phyloP scores from a whole-genome alignment of 2,797 vertebrate genomes.

The Sciaenops ocellatus region DNA sequence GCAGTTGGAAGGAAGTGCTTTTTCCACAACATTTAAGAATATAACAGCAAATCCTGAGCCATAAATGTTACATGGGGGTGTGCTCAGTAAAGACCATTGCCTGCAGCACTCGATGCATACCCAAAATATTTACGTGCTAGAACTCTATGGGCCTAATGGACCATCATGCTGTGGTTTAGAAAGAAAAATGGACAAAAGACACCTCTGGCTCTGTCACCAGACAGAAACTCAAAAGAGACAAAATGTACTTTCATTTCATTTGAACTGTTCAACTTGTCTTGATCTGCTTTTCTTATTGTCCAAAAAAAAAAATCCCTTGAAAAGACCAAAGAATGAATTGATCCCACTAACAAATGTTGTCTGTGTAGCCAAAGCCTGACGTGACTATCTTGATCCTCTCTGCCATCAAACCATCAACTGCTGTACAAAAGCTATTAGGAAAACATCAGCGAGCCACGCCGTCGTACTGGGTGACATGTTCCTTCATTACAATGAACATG shows the following conservation, averaged over 20 bases:
- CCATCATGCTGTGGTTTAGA: constrained; percentile 14
- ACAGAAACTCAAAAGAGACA: constrained; percentile 1
- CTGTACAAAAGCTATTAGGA: background rate
- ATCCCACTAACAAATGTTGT: background rate
- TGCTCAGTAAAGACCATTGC: constrained; percentile 24
- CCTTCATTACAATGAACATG: constrained; percentile 9
- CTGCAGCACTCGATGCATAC: background rate
- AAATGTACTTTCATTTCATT: background rate
- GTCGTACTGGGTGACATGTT: background rate
- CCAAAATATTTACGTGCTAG: constrained; percentile 21
- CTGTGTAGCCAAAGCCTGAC: background rate
- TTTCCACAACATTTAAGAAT: constrained; percentile 22
- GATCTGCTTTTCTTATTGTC: background rate
- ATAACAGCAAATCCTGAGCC: constrained; percentile 22
- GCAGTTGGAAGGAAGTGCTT: background rate
- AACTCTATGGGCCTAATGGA: constrained; percentile 26
- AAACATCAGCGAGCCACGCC: background rate
- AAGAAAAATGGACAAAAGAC: constrained; percentile 23
- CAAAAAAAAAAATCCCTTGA: background rate
- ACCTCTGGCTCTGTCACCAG: background rate
- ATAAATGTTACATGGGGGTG: constrained; percentile 35
- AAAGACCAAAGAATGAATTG: background rate
- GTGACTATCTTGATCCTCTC: background rate
- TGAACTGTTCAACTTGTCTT: background rate
- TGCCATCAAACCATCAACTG: background rate